Evolutionary conservation across 2,888 invertebrate species (phyloP).

Genomic region (Archips xylosteana): DNA sequence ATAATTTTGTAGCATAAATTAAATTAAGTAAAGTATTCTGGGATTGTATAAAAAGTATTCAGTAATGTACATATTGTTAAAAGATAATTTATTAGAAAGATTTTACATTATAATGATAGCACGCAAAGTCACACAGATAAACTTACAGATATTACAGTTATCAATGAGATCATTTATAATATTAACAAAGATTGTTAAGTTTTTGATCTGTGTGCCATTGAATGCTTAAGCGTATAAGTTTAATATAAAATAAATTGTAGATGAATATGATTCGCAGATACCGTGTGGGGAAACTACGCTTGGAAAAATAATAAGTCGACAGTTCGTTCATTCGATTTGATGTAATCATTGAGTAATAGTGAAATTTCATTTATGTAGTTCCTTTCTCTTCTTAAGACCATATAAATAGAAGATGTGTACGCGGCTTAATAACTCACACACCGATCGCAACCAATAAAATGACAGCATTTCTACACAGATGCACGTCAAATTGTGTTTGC

Average conservation of each 20-base stretch:
- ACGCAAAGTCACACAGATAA: conserved; percentile 11
- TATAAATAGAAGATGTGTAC: conserved; percentile 65
- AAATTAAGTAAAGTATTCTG: conserved; percentile 5
- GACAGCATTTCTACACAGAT: conserved; percentile 5
- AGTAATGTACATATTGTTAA: conserved; percentile 21
- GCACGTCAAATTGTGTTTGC: background rate
- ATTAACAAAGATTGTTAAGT: background rate
- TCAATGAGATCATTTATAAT: conserved; percentile 42
- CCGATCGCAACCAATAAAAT: conserved; percentile 8
- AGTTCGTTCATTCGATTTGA: conserved; percentile 64
- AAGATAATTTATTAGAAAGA: conserved; percentile 49
- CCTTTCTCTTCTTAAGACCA: conserved; percentile 65
- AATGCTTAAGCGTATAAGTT: conserved; percentile 15
- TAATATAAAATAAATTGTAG: conserved; percentile 45
- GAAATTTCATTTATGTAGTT: conserved; percentile 78
- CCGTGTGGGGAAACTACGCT: conserved; percentile 86
- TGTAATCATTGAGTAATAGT: conserved; percentile 71
- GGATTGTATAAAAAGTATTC: conserved; percentile 1
- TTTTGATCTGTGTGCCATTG: conserved; percentile 19
- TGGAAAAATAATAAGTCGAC: conserved; percentile 79
- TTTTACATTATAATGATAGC: conserved; percentile 46
- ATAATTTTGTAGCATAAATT: background rate
- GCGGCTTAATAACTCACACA: conserved; percentile 25
- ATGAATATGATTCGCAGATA: conserved; percentile 67
- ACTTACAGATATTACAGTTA: conserved; percentile 42